Base-by-base conservation (phyloP, 2,797 vertebrate genomes). In the Lepus townsendii region DNA sequence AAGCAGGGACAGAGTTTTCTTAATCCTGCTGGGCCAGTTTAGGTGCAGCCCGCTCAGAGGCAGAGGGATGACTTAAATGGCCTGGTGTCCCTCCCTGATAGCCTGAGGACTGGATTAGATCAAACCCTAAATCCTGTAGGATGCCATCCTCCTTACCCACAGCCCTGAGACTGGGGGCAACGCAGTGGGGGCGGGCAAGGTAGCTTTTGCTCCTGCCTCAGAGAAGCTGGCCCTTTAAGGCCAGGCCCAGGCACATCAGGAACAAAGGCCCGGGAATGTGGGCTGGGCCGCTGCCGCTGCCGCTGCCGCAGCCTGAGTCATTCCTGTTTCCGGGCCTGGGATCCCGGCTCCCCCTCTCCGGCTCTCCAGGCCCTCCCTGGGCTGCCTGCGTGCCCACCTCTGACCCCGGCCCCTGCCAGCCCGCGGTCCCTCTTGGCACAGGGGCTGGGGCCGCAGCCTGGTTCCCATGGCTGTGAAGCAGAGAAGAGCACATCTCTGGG, bases 141-240 rank as follows among this genome's bases (percentile, higher is more conserved):
- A 24, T 11, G 38, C 8, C 52, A 32, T 47, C 3, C 54, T 65
- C 65, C 30, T 30, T 20, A 17, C n/a, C 32, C 32, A 17, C 5
- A 80, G 42, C 30, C 22, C 1, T 13, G 52, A 76, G 54, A 32
- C 38, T 12, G 27, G 32, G 22, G 84, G 57, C 62, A 54, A 30
- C 32, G 3, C 22, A 12, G 7, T 14, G 38, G 80, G n/a, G 65
- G 60, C 26, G 38, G 27, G 38, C 35, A 1, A 38, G 6, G 57
- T 1, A 2, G 13, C 27, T 32, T 47, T 14, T 5, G 20, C 35
- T 35, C 24, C 50, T 13, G 60, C 62, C 54, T 42, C 27, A 1
- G 86, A 65, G 69, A 90, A 86, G 68, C 94, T 91, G 96, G 95
- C 90, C 93, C 97, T 97, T 97, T 97, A 97, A 96, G 96, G 93